A percentile compares a stretch with the other conserved stretches of the same genome.
Evolutionary conservation across 53 echinoderm and acorn worm species (phyloP).

Genomic region (Henricia sp.): DNA sequence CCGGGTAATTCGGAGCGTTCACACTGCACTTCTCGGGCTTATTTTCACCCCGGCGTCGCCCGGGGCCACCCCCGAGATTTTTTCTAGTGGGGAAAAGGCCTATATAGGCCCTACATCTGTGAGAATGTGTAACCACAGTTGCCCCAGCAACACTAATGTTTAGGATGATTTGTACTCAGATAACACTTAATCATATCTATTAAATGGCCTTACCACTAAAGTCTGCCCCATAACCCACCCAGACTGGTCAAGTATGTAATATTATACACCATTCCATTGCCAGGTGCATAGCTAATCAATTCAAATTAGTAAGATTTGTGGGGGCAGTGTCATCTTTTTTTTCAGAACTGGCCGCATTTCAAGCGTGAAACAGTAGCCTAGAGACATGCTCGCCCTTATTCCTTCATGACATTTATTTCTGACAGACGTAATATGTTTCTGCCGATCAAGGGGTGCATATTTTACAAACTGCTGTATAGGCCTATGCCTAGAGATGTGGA

Average conservation of each 20-base stretch:
- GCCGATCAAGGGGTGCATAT: not conserved
- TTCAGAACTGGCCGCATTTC: constrained; percentile 9
- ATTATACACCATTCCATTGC: constrained; percentile 33
- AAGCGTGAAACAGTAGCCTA: constrained; percentile 33
- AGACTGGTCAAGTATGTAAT: constrained; percentile 31
- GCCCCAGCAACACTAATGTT: no score
- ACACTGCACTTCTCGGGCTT: no score
- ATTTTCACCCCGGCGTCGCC: no score
- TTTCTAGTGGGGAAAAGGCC: no score
- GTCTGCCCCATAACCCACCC: not conserved
- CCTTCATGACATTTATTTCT: not conserved
- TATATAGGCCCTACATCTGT: no score
- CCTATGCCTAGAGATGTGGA: not conserved
- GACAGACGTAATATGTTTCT: not conserved
- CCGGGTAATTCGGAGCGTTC: no score
- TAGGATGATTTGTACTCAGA: no score
- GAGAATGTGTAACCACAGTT: no score
- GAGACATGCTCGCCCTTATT: constrained; percentile 8
- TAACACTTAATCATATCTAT: no score
- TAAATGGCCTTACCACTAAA: no score
- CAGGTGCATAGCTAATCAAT: constrained; percentile 42
- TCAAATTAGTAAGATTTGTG: constrained; percentile 10
- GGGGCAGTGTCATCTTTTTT: constrained; percentile 17
- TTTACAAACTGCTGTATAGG: not conserved
- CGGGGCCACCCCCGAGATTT: no score